These are phyloP conservation scores for Scaptomyza reducta DNA, from an alignment of 2,888 invertebrate genomes.

Conservation along the genomic window DNA sequence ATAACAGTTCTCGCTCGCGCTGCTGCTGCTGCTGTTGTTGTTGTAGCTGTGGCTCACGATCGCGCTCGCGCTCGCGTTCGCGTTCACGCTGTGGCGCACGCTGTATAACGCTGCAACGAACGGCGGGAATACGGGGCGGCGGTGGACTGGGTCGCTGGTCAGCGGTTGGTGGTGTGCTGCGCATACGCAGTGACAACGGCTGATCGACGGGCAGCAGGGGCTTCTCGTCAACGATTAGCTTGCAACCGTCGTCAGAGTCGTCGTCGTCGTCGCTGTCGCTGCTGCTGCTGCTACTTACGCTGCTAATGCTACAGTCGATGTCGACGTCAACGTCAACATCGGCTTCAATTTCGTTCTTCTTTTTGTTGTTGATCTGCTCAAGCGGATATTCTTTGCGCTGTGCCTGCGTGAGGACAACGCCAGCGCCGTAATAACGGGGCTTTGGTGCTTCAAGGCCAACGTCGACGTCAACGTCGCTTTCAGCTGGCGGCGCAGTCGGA, in stretches of 20 bases:
- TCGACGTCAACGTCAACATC: conserved; percentile 22
- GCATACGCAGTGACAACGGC: conserved; percentile 86
- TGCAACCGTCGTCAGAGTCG: conserved; percentile 86
- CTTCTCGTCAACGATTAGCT: conserved; percentile 88
- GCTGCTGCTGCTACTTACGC: conserved; percentile 11
- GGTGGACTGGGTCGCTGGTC: conserved; percentile 85
- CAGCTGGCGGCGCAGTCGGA: conserved; percentile 31
- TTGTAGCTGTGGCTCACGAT: conserved; percentile 1
- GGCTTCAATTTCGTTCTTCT: conserved; percentile 3
- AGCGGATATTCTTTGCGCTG: conserved; percentile 91
- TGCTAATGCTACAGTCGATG: conserved; percentile 13
- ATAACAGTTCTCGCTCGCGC: conserved; percentile 29
- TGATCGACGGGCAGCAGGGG: conserved; percentile 87
- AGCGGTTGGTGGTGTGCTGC: conserved; percentile 85
- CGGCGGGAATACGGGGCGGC: conserved; percentile 88
- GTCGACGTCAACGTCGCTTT: conserved; percentile 56
- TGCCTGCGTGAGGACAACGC: conserved; percentile 91
- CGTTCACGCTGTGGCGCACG: conserved; percentile 87
- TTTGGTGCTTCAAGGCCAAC: conserved; percentile 80
- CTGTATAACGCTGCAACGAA: conserved; percentile 92
- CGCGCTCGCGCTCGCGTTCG: conserved; percentile 17
- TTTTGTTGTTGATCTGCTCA: conserved; percentile 48
- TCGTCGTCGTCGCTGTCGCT: conserved; percentile 21
- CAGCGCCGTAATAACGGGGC: conserved; percentile 91
- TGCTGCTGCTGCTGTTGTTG: conserved; percentile 26